Percentiles rank a stretch among this genome's conserved stretches.
Conservation (phyloP, 1,140 invertebrate genomes). For the Gyrodactylus bullatarudis region DNA sequence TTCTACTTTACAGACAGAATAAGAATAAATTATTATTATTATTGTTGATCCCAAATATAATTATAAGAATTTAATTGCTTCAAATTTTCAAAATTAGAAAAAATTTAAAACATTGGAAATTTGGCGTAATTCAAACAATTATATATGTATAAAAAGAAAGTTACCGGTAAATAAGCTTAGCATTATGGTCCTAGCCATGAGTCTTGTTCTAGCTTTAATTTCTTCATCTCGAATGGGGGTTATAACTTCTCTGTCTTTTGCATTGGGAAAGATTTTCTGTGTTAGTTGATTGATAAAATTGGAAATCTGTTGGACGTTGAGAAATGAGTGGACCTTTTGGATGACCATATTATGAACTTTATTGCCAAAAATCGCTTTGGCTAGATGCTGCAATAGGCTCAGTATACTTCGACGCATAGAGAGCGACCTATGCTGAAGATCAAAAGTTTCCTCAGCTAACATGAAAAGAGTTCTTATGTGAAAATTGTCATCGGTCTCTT, state of each 20-base stretch:
- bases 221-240: neutral
- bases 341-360: slow-evolving; percentile 2
- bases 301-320: neutral
- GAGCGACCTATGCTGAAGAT: neutral
- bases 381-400: neutral
- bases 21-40: too few relatives aligned
- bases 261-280: neutral
- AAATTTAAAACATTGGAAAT: neutral
- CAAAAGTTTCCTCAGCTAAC: neutral
- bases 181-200: neutral
- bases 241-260: neutral
- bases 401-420: neutral
- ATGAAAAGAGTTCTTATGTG: neutral
- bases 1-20: too few relatives aligned
- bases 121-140: neutral
- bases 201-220: neutral
- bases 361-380: neutral
- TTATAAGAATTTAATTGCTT: too few relatives aligned
- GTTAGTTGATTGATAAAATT: neutral
- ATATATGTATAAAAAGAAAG: neutral
- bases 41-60: too few relatives aligned
- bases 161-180: neutral
- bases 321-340: neutral
- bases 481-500: neutral
- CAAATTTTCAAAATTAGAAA: neutral